A percentile compares a stretch with the other conserved stretches of the same genome.
phyloP scores from a whole-genome alignment of 2,888 invertebrate genomes.

The Zygothrica quintamaculata region DNA sequence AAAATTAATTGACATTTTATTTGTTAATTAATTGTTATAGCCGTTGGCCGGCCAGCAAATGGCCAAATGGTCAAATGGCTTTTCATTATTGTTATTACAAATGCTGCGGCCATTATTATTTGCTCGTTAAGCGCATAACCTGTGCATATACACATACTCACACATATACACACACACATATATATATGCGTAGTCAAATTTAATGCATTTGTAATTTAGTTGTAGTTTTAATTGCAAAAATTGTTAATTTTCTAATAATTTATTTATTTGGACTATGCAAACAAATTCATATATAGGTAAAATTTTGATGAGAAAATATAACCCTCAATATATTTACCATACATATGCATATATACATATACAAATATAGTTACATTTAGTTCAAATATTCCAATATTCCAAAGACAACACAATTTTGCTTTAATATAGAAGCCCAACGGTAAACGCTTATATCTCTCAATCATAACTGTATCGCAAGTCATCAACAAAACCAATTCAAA shows the following conservation, averaged over 20 bases:
- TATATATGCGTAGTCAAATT: constrained; percentile 53
- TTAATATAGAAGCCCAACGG: too few species aligned
- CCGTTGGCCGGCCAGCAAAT: constrained; percentile 54
- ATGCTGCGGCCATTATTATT: constrained; percentile 75
- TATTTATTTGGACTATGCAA: constrained; percentile 55
- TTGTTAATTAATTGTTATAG: constrained; percentile 83
- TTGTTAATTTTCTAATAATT: constrained; percentile 74
- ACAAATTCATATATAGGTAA: constrained; percentile 1
- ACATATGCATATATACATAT: not conserved
- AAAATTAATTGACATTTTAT: constrained; percentile 84
- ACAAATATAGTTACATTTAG: too few species aligned
- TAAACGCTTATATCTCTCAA: too few species aligned
- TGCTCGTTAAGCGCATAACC: constrained; percentile 63
- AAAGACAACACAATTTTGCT: too few species aligned
- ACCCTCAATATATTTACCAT: not conserved
- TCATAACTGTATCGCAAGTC: too few species aligned
- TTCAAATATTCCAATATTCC: too few species aligned
- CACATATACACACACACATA: too few species aligned
- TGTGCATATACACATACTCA: constrained; percentile 5
- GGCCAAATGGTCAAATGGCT: constrained; percentile 70
- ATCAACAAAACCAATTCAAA: too few species aligned
- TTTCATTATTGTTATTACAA: constrained; percentile 79
- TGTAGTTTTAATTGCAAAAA: constrained; percentile 79
- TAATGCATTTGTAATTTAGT: constrained; percentile 81
- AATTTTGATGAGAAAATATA: too few species aligned